phyloP scores from a whole-genome alignment of 2,797 vertebrate species.

The Gymnothorax reevesii region DNA sequence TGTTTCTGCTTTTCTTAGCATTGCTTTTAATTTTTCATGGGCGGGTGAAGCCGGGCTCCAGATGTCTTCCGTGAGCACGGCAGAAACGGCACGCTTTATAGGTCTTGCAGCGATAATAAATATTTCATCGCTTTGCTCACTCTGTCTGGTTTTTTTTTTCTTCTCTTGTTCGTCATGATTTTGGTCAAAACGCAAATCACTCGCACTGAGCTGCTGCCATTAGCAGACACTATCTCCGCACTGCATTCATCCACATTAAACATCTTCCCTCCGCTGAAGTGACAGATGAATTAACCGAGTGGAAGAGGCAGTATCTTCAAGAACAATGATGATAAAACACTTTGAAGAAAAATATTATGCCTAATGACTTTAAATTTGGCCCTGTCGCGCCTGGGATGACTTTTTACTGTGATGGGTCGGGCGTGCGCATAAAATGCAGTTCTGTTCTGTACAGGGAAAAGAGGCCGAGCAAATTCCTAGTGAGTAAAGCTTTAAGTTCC shows the following conservation, averaged over 20 bases:
- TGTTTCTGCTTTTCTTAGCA: constrained; percentile 28
- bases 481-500: background rate
- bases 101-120: constrained; percentile 49
- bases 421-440: background rate
- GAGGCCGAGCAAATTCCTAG: background rate
- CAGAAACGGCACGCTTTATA: constrained; percentile 18
- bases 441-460: background rate
- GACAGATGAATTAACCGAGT: constrained; percentile 14
- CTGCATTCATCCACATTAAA: background rate
- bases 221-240: constrained; percentile 34
- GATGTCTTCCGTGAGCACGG: constrained; percentile 23
- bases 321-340: background rate
- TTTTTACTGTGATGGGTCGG: background rate
- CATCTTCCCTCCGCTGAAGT: background rate
- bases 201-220: constrained; percentile 38
- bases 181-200: constrained; percentile 45
- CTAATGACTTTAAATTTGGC: constrained; percentile 1
- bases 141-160: constrained; percentile 36
- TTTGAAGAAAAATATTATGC: background rate
- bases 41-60: background rate
- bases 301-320: background rate
- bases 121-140: constrained; percentile 60
- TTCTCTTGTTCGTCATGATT: constrained; percentile 34
- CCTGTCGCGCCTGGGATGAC: background rate
- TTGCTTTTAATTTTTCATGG: constrained; percentile 44